Conservation (phyloP, 1,140 invertebrate species). For the Episyrphus balteatus region DNA sequence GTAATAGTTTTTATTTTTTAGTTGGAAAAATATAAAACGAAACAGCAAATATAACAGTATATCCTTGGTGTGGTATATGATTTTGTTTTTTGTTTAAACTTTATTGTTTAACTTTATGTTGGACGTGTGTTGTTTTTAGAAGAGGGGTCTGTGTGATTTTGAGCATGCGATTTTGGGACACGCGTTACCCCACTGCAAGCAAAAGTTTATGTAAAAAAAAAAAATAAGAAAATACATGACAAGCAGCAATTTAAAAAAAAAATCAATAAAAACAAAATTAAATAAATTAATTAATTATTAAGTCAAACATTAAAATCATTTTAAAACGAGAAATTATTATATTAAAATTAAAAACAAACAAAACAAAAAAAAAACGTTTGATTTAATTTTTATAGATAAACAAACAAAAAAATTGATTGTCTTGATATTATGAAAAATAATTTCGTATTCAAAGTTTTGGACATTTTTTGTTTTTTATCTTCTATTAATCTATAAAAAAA, state of each 20-base stretch:
- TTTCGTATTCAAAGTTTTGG: constrained; percentile 39
- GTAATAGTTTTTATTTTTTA: no score
- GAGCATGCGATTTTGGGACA: constrained; percentile 19
- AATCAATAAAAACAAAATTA: neutral
- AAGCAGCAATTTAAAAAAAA: neutral
- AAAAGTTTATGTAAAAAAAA: constrained; percentile 7
- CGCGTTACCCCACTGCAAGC: constrained; percentile 43
- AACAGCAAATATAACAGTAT: no score
- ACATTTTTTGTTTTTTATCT: constrained; percentile 24
- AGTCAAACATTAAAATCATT: no score
- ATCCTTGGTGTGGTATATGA: no score
- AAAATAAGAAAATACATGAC: no score
- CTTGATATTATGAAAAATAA: neutral
- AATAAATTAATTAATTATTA: neutral
- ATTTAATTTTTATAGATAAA: neutral
- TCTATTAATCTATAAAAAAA: constrained; percentile 5
- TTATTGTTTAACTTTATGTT: no score
- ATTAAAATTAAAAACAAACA: no score
- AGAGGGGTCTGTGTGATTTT: neutral
- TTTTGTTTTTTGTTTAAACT: no score
- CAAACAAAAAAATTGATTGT: neutral
- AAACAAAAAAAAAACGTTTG: neutral
- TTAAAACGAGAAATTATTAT: no score
- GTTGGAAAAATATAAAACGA: no score
- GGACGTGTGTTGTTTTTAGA: no score